Base-by-base conservation (phyloP, 2,888 invertebrate genomes). In the Nomada fabriciana region DNA sequence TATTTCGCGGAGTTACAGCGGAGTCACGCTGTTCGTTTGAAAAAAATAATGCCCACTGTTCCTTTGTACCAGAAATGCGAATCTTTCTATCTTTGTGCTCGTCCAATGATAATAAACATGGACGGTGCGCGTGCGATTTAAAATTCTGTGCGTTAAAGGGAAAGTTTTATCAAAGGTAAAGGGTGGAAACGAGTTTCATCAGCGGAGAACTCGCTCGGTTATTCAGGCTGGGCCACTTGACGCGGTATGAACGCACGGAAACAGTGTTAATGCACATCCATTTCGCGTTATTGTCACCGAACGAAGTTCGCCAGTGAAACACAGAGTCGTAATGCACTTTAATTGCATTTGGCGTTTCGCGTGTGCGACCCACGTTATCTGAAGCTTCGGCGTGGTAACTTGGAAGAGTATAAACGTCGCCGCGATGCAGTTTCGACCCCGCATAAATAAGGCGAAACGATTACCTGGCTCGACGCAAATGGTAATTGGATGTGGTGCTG, bases 231-330 rank as follows among this genome's bases (percentile, higher is more conserved):
- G 25, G 79, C 57, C 42, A 69, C 69, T 69, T 57, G 60, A 43
- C 20, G 59, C 25, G 50, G 36, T 64, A 64, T 55, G 77, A 57
- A 63, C 25, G n/a, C 36, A 50, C 20, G 55, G 72, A 67, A 73
- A 79, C 53, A 50, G 36, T 20, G 64, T 80, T 81, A 81, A 80
- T 80, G 80, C 73, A 47, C 80, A 63, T 53, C 67, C 68, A 81
- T 73, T 81, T 64, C 74, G 25, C 61, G 59, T 55, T 73, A 81
- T 74, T 74, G 71, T 80, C 63, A n/a, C 11, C 43, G 74, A 74
- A 47, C 52, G 70, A 70, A 68, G 69, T 69, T 74, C 73, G 25
- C 75, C 67, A 67, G 47, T 47, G 76, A 76, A 42, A 70, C 20
- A 29, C 59, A 3, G 57, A 57, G 43, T 70, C 65, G 64, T 76